A percentile compares a stretch with the other conserved stretches of the same genome.
Conservation (phyloP, 92 coral and sea anemone genomes). For the Plumapathes pennacea region DNA sequence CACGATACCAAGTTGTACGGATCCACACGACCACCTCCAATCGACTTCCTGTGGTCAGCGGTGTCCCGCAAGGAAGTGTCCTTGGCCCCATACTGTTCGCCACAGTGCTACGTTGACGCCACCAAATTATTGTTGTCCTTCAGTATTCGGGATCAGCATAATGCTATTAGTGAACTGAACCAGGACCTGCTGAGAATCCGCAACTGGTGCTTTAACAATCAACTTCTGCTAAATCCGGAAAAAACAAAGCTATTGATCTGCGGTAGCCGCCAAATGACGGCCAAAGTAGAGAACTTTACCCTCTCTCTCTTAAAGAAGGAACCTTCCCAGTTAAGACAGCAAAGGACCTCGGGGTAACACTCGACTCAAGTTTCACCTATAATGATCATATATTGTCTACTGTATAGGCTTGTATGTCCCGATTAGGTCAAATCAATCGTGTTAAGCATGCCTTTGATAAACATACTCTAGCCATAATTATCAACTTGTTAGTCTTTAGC, state of each 20-base stretch:
- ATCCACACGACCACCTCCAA: constrained; percentile 21
- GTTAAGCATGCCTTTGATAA: background rate
- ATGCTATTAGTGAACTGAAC: constrained; percentile 6
- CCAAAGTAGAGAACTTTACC: constrained; percentile 26
- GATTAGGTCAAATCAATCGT: constrained; percentile 8
- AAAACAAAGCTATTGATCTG: constrained; percentile 47
- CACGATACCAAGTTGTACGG: constrained; percentile 32
- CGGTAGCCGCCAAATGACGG: constrained; percentile 34
- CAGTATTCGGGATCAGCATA: constrained; percentile 1
- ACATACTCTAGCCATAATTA: constrained; percentile 7
- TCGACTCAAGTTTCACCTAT: constrained; percentile 15
- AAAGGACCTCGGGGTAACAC: constrained; percentile 41
- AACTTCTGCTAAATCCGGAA: constrained; percentile 34
- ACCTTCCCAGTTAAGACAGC: constrained; percentile 4
- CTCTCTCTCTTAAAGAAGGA: constrained; percentile 36
- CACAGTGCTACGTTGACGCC: constrained; percentile 31
- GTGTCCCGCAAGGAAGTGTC: constrained; percentile 36
- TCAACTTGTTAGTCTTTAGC: background rate
- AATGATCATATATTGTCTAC: constrained; percentile 30
- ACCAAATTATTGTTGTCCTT: constrained; percentile 11
- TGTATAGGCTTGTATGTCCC: constrained; percentile 6
- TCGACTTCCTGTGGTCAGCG: constrained; percentile 13
- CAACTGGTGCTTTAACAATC: constrained; percentile 5
- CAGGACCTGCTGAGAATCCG: constrained; percentile 9
- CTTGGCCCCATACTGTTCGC: constrained; percentile 9